Conservation (phyloP, 2,113 vertebrate genomes). For the Sula dactylatra region DNA sequence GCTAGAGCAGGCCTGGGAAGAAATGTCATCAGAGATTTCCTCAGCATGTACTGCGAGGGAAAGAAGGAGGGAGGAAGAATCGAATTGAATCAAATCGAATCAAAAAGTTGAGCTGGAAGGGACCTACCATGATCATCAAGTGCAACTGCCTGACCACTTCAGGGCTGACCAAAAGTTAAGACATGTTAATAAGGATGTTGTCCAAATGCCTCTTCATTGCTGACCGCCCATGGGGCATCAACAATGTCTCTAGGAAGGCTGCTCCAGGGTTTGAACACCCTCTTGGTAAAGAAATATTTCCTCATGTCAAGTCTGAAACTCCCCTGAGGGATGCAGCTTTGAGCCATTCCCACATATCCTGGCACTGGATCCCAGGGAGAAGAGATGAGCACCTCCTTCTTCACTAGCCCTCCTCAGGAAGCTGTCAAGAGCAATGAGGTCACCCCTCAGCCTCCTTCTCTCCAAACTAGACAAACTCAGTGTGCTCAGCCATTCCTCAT, state of each 20-base stretch:
- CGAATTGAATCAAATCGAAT: neutral
- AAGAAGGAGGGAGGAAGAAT: neutral
- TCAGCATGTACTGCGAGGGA: neutral
- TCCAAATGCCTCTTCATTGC: neutral
- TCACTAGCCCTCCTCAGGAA: neutral
- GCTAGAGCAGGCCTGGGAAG: neutral
- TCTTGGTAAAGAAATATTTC: neutral
- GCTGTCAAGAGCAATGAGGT: neutral
- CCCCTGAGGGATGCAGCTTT: neutral
- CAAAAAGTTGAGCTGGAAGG: neutral
- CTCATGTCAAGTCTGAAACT: neutral
- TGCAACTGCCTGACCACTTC: neutral
- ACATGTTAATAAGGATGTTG: neutral
- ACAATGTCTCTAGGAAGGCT: neutral
- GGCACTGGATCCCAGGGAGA: neutral
- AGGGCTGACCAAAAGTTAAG: neutral
- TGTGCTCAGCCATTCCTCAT: neutral
- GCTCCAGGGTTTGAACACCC: neutral
- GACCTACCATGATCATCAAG: too few relatives aligned
- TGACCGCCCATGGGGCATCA: accelerated
- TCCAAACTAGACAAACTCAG: neutral
- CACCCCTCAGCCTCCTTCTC: neutral
- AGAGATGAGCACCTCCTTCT: neutral
- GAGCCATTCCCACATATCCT: neutral
- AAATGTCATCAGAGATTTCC: neutral